Evolutionary conservation across 1,140 invertebrate species (phyloP).

Genomic region (Popillia japonica): DNA sequence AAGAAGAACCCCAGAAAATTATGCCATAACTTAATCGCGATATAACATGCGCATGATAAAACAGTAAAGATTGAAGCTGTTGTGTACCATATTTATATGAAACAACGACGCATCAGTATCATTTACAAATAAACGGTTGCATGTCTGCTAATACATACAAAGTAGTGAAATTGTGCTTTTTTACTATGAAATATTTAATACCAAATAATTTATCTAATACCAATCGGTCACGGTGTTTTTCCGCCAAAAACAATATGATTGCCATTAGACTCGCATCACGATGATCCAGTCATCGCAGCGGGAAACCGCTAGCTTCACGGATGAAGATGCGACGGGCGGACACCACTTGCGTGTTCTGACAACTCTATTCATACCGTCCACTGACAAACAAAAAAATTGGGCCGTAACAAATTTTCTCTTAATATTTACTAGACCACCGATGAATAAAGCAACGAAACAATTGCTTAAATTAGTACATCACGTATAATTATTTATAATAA

Average conservation of each 20-base stretch:
- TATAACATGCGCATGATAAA: too few species aligned
- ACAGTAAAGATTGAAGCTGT: too few species aligned
- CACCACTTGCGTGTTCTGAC: neutral
- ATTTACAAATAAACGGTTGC: too few species aligned
- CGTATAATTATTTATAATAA: too few species aligned
- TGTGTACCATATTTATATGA: too few species aligned
- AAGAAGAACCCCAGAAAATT: too few species aligned
- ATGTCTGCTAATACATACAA: too few species aligned
- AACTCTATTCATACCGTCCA: neutral
- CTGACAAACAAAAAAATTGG: conserved; percentile 11
- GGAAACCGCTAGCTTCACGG: neutral
- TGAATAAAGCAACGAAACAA: neutral
- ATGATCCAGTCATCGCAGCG: neutral
- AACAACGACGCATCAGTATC: too few species aligned
- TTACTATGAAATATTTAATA: too few species aligned
- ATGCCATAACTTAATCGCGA: too few species aligned
- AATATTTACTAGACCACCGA: conserved; percentile 10
- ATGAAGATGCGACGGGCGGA: too few species aligned
- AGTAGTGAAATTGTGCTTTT: too few species aligned
- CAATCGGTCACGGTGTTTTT: neutral
- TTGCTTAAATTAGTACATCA: neutral
- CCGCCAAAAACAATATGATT: neutral
- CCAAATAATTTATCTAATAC: neutral
- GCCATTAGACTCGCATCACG: neutral
- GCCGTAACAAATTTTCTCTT: neutral